A percentile compares a stretch with the other conserved stretches of the same genome.
These are phyloP conservation scores for Drosophila niveifrons DNA, from an alignment of 2,888 invertebrate species.

Conservation along the genomic window DNA sequence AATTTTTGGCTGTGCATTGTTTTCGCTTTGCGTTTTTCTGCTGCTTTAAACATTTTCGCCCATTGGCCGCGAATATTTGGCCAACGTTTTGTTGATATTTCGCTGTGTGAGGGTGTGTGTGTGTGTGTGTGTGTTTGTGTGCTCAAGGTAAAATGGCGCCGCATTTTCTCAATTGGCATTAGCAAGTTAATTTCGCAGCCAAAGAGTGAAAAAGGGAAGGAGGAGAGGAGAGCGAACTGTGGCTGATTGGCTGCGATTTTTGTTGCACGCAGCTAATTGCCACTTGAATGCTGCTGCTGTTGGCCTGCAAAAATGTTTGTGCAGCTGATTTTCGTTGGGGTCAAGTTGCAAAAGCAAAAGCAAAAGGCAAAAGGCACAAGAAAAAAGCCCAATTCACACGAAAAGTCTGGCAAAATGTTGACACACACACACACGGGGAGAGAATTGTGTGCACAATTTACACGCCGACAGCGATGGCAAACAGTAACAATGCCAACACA, in stretches of 20 bases:
- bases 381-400: constrained; percentile 2
- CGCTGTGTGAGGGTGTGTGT: constrained; percentile 10
- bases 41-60: constrained; percentile 43
- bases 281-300: constrained; percentile 48
- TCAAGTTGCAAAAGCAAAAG: constrained; percentile 26
- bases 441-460: constrained; percentile 35
- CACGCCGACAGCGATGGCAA: constrained; percentile 31
- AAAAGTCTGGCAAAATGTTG: constrained; percentile 20
- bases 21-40: constrained; percentile 25
- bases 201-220: not conserved
- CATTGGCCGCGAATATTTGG: constrained; percentile 31
- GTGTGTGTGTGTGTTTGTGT: constrained; percentile 10
- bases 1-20: constrained; percentile 43
- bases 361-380: not conserved
- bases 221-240: not conserved
- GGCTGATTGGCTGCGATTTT: constrained; percentile 34
- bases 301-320: constrained; percentile 13
- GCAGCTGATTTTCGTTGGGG: constrained; percentile 35
- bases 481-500: constrained; percentile 41
- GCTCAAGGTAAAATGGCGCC: constrained; percentile 63
- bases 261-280: constrained; percentile 59
- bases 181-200: constrained; percentile 47
- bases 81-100: constrained; percentile 50
- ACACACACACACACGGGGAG: not conserved
- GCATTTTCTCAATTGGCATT: constrained; percentile 44